Conservation (phyloP, 2,113 vertebrate genomes). For the Emydocephalus ijimae region DNA sequence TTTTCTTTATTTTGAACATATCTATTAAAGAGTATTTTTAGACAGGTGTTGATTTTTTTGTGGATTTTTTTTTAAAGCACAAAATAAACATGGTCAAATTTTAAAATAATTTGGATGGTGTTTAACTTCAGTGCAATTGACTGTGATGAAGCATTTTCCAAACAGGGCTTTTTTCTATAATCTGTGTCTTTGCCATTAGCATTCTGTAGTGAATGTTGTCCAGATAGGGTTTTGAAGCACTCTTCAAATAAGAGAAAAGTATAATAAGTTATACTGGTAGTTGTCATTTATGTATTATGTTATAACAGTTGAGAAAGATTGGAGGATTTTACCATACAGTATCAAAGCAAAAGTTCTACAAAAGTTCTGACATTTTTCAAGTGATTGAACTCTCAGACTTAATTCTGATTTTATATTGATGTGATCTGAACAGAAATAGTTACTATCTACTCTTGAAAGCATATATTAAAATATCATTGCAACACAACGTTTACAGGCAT, state of each 20-base stretch:
- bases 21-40: conserved; percentile 30
- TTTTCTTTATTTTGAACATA: conserved; percentile 30
- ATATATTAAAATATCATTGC: background rate
- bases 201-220: conserved; percentile 76
- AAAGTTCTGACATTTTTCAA: background rate
- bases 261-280: background rate
- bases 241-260: conserved; percentile 67
- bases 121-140: conserved; percentile 48
- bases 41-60: background rate
- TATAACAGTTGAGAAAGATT: background rate
- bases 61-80: conserved; percentile 19
- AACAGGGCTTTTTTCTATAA: conserved; percentile 80
- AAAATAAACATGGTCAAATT: conserved; percentile 28
- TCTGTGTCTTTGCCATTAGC: conserved; percentile 74
- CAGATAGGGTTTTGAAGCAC: conserved; percentile 78
- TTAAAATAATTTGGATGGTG: conserved; percentile 27
- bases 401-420: background rate
- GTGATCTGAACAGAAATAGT: background rate
- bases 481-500: background rate
- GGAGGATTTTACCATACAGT: background rate
- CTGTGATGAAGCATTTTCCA: conserved; percentile 81
- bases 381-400: background rate
- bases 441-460: background rate
- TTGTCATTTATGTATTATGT: background rate
- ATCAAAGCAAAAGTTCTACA: background rate